Base-by-base conservation (phyloP, 1,140 invertebrate species). In the Drosophila pallidifrons region DNA sequence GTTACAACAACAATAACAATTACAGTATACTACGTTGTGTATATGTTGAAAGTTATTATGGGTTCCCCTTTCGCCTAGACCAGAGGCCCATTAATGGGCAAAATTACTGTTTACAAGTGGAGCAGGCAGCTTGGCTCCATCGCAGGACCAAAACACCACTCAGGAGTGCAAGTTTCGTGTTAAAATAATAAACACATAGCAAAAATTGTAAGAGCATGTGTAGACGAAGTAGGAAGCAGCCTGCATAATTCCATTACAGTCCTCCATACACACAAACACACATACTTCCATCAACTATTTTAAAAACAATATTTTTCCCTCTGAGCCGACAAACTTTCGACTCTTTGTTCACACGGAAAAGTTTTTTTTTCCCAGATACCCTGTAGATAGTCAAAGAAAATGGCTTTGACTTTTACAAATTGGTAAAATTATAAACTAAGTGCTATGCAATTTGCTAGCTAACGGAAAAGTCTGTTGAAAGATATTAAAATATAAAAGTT, bases 171-270 rank as follows among this genome's bases (percentile, higher is more conserved):
- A 89, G 85, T 89, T 89, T 89, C 85, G 85, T 89, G 85, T 89
- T 89, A 90, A 89, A 89, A 89, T 89, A 89, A 89, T 89, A 89
- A 89, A 89, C 85, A 89, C 86, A 89, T 90, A 85, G 81, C 86
- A 78, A 81, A 87, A 88, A 89, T 83, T 81, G 83, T 80, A 83
- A 67, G 80, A 86, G 65, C 85, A 81, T 89, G 77, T 79, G 63
- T 46, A 28, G 35, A 38, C 28, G 20, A 25, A 25, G 20, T 25
- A 25, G 51, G 51, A 30, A 38, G 20, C 30, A 28, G 38, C 20
- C 57, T 69, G 58, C 68, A 81, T 89, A 89, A 88, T 88, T 88
- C 83, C 83, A 88, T 88, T 88, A 88, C 85, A 74, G 60, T 65
- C 75, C 68, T 71, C 60, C 79, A 72, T 45, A 2, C 46, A 51